These are phyloP conservation scores for Molossus molossus DNA, from an alignment of 2,797 vertebrate genomes.

Conservation along the genomic window DNA sequence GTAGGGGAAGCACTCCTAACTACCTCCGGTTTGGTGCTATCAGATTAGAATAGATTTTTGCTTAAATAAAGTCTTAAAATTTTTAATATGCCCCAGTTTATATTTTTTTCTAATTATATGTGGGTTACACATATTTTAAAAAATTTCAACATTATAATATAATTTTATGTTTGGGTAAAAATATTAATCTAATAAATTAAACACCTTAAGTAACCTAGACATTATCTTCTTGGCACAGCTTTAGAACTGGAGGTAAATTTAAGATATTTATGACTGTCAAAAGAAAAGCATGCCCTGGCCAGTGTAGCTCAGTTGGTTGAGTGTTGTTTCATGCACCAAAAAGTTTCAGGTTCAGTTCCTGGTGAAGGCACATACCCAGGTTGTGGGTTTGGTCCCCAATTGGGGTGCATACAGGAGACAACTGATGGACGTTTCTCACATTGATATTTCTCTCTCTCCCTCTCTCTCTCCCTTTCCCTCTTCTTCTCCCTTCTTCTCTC, in stretches of 20 bases:
- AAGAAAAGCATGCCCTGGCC: background rate
- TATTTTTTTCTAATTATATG: background rate
- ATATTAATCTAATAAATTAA: background rate
- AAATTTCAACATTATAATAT: background rate
- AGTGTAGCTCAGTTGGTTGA: too few species aligned
- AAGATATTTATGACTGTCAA: background rate
- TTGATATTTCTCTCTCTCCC: too few species aligned
- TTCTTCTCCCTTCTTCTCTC: too few species aligned
- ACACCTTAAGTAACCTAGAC: background rate
- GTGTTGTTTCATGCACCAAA: too few species aligned
- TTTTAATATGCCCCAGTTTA: background rate
- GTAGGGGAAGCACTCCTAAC: background rate
- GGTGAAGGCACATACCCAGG: too few species aligned
- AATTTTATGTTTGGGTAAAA: conserved; percentile 32
- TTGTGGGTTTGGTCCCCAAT: too few species aligned
- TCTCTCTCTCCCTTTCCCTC: too few species aligned
- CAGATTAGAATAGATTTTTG: background rate
- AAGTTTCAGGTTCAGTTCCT: too few species aligned
- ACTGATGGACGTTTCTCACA: too few species aligned
- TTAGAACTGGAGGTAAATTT: conserved; percentile 42
- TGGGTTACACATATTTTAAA: background rate
- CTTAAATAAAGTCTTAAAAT: background rate
- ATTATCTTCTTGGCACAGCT: background rate
- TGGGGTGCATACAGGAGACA: too few species aligned
- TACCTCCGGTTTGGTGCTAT: background rate